phyloP scores from a whole-genome alignment of 1,140 invertebrate species.

The Neodiprion virginianus region DNA sequence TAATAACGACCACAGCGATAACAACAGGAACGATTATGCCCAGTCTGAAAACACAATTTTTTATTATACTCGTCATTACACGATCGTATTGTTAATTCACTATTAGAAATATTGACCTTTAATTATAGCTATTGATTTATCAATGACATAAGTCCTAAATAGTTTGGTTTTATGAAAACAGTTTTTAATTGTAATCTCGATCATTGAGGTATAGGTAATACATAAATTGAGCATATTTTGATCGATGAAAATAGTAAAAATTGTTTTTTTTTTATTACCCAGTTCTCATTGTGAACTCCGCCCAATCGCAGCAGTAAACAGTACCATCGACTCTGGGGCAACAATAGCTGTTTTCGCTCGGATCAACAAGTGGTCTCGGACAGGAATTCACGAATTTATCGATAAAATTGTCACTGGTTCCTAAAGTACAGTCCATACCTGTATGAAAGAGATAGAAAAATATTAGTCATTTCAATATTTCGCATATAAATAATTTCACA shows the following conservation, averaged over 20 bases:
- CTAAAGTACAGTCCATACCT: constrained; percentile 35
- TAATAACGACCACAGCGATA: constrained; percentile 16
- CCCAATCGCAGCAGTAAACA: neutral
- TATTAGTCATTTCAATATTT: no score
- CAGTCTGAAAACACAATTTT: constrained; percentile 34
- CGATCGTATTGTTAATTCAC: no score
- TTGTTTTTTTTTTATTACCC: constrained; percentile 25
- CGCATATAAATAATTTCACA: no score
- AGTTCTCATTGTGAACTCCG: constrained; percentile 27
- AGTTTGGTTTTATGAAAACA: constrained; percentile 3
- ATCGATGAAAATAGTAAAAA: neutral
- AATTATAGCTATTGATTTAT: neutral
- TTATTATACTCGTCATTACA: neutral
- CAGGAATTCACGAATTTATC: neutral
- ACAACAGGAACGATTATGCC: constrained; percentile 31
- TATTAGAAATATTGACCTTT: no score
- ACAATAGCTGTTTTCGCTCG: neutral
- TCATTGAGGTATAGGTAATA: no score
- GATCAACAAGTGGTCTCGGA: neutral
- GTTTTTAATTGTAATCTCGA: neutral
- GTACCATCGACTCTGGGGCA: neutral
- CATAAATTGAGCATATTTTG: no score
- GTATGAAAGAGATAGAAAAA: constrained; percentile 31
- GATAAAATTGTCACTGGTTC: constrained; percentile 13
- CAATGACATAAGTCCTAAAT: neutral